Percentiles rank a stretch among this genome's conserved stretches.
These are phyloP conservation scores for Rousettus madagascariensis DNA, from an alignment of 2,797 vertebrate species.

Conservation along the genomic window DNA sequence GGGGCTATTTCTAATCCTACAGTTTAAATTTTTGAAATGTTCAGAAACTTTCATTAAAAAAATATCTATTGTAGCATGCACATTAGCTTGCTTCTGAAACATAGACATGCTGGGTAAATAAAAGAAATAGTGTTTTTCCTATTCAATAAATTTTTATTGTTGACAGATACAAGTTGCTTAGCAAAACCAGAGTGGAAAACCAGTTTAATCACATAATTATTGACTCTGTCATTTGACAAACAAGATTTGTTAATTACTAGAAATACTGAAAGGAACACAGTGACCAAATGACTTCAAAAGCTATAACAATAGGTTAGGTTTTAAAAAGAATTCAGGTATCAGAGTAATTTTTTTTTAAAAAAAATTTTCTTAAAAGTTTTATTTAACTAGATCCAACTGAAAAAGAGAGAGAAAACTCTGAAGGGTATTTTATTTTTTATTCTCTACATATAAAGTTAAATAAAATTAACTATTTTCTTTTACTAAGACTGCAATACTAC, in stretches of 20 bases:
- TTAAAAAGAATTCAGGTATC: conserved; percentile 65
- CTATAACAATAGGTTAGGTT: conserved; percentile 48
- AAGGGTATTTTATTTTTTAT: conserved; percentile 44
- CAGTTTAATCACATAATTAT: conserved; percentile 69
- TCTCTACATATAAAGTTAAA: conserved; percentile 29
- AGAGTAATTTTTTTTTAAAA: conserved; percentile 46
- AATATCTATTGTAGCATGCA: conserved; percentile 57
- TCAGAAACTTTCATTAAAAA: conserved; percentile 71
- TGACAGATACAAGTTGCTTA: conserved; percentile 70
- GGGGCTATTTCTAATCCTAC: not conserved
- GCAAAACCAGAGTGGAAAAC: conserved; percentile 70
- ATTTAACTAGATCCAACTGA: conserved; percentile 55
- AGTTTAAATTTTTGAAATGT: conserved; percentile 67
- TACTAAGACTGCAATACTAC: not conserved
- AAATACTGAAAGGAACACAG: conserved; percentile 67
- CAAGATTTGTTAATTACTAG: conserved; percentile 52
- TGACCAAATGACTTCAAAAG: conserved; percentile 69
- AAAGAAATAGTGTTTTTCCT: conserved; percentile 68
- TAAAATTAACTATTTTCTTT: conserved; percentile 9
- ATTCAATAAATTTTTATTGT: conserved; percentile 59
- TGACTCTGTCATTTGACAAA: conserved; percentile 68
- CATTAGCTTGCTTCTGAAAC: conserved; percentile 71
- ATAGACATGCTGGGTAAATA: conserved; percentile 71
- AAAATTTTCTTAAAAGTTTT: conserved; percentile 16
- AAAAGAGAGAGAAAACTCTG: not conserved